Conservation (phyloP, 92 coral and sea anemone species). For the Scolanthus callimorphus region DNA sequence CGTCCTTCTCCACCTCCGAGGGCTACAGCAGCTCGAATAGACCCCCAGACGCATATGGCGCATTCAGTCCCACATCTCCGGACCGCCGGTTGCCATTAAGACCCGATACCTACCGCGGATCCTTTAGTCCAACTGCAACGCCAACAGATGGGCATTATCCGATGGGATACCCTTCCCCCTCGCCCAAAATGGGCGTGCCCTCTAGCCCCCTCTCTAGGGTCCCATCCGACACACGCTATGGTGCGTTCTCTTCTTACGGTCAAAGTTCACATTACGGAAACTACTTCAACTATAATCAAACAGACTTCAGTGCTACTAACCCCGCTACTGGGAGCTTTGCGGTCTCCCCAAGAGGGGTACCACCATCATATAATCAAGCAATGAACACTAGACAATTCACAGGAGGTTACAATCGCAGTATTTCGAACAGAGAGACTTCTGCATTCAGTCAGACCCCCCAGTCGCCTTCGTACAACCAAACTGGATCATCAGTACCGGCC, state of each 20-base stretch:
- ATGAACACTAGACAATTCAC: conserved; percentile 25
- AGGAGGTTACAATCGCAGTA: conserved; percentile 6
- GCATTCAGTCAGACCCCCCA: conserved; percentile 28
- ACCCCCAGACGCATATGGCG: not conserved
- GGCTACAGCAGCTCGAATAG: not conserved
- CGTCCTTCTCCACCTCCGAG: conserved; percentile 8
- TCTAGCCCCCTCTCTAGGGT: conserved; percentile 21
- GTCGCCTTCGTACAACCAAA: conserved; percentile 30
- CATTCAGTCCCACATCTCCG: not conserved
- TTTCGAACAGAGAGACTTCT: conserved; percentile 28
- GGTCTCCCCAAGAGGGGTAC: conserved; percentile 9
- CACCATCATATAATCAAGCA: conserved; percentile 11
- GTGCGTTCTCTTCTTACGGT: conserved; percentile 21
- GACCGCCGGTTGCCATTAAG: conserved; percentile 7
- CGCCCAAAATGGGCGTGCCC: conserved; percentile 21
- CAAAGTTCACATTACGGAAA: conserved; percentile 20
- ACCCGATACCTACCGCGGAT: conserved; percentile 26
- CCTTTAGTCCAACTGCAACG: conserved; percentile 17
- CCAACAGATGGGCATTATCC: conserved; percentile 11
- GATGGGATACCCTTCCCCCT: conserved; percentile 20
- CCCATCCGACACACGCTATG: conserved; percentile 20
- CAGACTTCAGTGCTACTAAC: conserved; percentile 6
- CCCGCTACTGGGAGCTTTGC: conserved; percentile 11
- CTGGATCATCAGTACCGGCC: conserved; percentile 2
- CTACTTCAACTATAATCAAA: conserved; percentile 28